Conservation (phyloP, 2,797 vertebrate genomes). For the Hippocampus kuda region DNA sequence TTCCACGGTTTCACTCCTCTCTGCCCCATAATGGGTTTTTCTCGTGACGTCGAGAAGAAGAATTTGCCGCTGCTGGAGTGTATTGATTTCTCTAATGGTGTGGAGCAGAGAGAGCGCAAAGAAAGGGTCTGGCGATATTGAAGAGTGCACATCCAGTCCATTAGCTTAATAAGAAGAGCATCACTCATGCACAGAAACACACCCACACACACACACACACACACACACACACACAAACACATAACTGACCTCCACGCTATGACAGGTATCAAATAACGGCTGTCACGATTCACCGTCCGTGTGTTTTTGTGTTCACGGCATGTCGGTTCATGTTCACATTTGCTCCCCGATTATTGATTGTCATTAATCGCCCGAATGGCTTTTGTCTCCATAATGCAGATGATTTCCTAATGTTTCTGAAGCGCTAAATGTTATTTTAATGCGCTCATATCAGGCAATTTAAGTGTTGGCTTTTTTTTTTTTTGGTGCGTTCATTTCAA, state of each 20-base stretch:
- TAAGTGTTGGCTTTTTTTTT: background rate
- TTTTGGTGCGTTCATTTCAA: background rate
- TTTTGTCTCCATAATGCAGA: slow-evolving; percentile 24
- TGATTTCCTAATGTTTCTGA: slow-evolving; percentile 11
- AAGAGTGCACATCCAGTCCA: slow-evolving; percentile 56
- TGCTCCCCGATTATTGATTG: slow-evolving; percentile 31
- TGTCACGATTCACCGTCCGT: slow-evolving; percentile 33
- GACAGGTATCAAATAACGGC: slow-evolving; percentile 57
- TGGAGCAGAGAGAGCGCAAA: slow-evolving; percentile 43
- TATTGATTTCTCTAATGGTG: slow-evolving; percentile 70
- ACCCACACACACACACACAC: slow-evolving; percentile 5
- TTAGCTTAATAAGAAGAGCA: slow-evolving; percentile 69
- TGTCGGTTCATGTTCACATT: slow-evolving; percentile 33
- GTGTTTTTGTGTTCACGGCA: slow-evolving; percentile 12
- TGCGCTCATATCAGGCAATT: slow-evolving; percentile 7
- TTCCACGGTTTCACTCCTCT: slow-evolving; percentile 21
- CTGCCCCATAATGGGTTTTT: slow-evolving; percentile 64
- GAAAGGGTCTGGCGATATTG: slow-evolving; percentile 41
- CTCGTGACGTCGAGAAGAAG: slow-evolving; percentile 60
- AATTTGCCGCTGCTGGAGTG: slow-evolving; percentile 60
- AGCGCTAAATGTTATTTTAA: slow-evolving; percentile 13
- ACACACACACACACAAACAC: slow-evolving; percentile 18
- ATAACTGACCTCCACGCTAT: slow-evolving; percentile 40
- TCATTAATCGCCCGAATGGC: slow-evolving; percentile 42
- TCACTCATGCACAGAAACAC: slow-evolving; percentile 28